Evolutionary conservation across 2,888 invertebrate genomes (phyloP), one percentile per base, ranked within the genome.

Genomic region (Polydrusus tereticollis): DNA sequence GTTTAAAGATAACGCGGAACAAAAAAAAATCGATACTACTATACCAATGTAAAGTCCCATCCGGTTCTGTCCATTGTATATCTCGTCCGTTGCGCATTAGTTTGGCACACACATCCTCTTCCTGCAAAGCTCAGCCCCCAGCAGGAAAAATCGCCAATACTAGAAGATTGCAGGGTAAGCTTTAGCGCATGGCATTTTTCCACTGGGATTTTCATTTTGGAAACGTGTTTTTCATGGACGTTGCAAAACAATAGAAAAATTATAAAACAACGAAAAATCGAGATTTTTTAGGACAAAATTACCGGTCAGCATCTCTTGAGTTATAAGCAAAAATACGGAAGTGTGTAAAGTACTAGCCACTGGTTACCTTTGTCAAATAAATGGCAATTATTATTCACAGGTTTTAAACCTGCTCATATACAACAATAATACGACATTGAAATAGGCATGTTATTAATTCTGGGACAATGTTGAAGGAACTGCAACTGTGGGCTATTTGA

Each of bases 101-200:
- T 41, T 66, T 57, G 16, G 52, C 57, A 26, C 66, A 57, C 66
- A 66, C 26, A 20, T 58, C 41, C 57, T 52, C 23, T 57, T 45
- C 55, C 29, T 55, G 66, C 43, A 66, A 57, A 58, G 66, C 57
- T 57, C 66, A 57, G 45, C 66, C 66, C 66, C 29, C 66, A 3
- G 29, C 55, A 43, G 66, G 57, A 66, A 57, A 66, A 66, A 57
- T 66, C 66, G 66, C 66, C 66, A 66, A 66, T 66, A 43, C 41
- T 29, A 16, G 45, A 26, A 43, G 66, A 57, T 57, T 66, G 43
- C 45, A 29, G 47, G 62, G 29, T 14, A 16, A 45, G 26, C 45
- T 47, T 62, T 57, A 1, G 66, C 66, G 57, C 66, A 66, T 66
- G 66, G 20, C 55, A 66, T 23, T 57, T 36, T 33, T 23, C 36